A percentile compares a stretch with the other conserved stretches of the same genome.
phyloP scores from a whole-genome alignment of 2,888 invertebrate species.

The Agriopis leucophaearia region DNA sequence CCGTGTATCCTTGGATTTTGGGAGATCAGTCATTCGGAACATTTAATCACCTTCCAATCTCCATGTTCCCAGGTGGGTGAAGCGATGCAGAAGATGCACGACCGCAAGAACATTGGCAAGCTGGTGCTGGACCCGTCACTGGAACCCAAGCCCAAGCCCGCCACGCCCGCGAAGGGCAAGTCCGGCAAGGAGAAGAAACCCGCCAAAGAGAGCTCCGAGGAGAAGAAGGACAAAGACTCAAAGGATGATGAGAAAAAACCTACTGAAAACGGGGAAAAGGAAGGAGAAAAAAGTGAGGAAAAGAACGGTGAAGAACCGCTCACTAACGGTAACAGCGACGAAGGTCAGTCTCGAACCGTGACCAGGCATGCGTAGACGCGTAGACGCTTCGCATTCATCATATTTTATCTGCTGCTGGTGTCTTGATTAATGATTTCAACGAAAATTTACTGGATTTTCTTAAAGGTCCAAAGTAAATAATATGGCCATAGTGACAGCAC shows the following conservation, averaged over 20 bases:
- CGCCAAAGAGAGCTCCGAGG: conserved; percentile 88
- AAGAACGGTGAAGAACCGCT: conserved; percentile 83
- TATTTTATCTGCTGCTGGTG: conserved; percentile 22
- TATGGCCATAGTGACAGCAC: background rate
- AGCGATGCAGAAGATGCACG: conserved; percentile 97
- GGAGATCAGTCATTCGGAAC: no score
- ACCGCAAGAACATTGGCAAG: conserved; percentile 96
- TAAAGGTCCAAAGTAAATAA: background rate
- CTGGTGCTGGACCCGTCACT: conserved; percentile 93
- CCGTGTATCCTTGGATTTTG: no score
- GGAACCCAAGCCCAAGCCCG: conserved; percentile 93
- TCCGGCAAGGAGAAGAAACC: conserved; percentile 90
- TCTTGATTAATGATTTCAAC: conserved; percentile 21
- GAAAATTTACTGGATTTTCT: background rate
- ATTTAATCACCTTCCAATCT: background rate
- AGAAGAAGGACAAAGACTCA: conserved; percentile 87
- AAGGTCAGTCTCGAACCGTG: conserved; percentile 82
- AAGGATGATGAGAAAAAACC: conserved; percentile 85
- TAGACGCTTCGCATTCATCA: conserved; percentile 67
- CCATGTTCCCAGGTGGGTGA: conserved; percentile 89
- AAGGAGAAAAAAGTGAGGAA: conserved; percentile 76
- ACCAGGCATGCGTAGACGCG: conserved; percentile 67
- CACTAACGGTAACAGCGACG: conserved; percentile 85
- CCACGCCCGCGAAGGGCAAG: conserved; percentile 92
- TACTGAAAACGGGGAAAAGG: conserved; percentile 80